Conservation (phyloP, 2,888 invertebrate genomes). For the Harpagoxenus sublaevis region DNA sequence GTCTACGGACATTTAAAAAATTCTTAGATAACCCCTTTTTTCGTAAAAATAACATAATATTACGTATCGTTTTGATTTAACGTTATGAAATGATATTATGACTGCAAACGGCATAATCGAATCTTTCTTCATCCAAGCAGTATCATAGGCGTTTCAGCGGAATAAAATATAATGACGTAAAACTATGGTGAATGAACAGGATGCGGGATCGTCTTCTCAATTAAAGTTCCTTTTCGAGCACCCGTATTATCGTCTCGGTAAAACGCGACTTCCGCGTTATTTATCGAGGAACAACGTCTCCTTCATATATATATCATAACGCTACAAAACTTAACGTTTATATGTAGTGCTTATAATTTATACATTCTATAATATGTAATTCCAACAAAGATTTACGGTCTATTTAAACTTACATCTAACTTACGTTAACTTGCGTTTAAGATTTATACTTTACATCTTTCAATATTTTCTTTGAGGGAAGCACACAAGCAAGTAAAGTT, state of each 20-base stretch:
- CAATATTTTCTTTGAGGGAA: not conserved
- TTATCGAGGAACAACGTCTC: constrained; percentile 4
- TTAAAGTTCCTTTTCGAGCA: constrained; percentile 19
- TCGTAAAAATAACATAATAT: not conserved
- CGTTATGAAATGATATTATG: constrained; percentile 1
- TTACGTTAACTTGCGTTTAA: not conserved
- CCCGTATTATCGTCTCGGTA: constrained; percentile 23
- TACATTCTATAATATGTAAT: not conserved
- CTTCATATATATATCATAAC: not conserved
- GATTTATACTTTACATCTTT: not conserved
- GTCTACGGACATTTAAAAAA: not conserved
- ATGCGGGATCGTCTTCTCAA: constrained; percentile 13
- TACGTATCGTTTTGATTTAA: not conserved
- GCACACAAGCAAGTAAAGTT: not conserved
- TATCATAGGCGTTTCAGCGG: not conserved
- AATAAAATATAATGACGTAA: not conserved
- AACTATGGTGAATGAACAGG: not conserved
- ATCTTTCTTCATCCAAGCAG: not conserved
- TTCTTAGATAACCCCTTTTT: constrained; percentile 9
- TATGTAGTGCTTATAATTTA: not conserved
- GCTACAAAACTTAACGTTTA: not conserved
- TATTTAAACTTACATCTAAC: not conserved
- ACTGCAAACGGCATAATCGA: not conserved
- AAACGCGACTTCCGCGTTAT: not conserved
- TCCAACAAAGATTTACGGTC: not conserved